A percentile compares a stretch with the other conserved stretches of the same genome.
Evolutionary conservation across 2,888 invertebrate genomes (phyloP).

Genomic region (Ceriagrion tenellum): DNA sequence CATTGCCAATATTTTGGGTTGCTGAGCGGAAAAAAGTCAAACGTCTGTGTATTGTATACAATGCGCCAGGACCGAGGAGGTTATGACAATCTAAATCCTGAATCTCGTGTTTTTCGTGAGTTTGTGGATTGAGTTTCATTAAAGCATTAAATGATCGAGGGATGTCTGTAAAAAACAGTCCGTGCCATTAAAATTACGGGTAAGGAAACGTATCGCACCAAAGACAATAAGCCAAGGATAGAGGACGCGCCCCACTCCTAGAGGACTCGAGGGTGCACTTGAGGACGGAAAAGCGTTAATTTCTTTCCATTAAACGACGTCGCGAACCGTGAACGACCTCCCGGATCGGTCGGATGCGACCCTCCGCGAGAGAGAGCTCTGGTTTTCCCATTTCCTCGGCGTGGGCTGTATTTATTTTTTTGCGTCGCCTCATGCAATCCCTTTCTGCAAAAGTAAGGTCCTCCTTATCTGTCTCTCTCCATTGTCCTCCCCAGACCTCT

Average conservation of each 20-base stretch:
- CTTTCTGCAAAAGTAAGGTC: not conserved
- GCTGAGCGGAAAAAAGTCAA: too few species aligned
- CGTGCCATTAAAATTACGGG: too few species aligned
- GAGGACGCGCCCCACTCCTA: not conserved
- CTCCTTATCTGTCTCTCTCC: not conserved
- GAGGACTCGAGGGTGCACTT: not conserved
- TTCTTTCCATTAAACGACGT: not conserved
- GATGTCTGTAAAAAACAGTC: too few species aligned
- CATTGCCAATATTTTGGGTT: too few species aligned
- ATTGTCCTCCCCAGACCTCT: slow-evolving; percentile 1
- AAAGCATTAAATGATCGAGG: too few species aligned
- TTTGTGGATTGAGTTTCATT: too few species aligned
- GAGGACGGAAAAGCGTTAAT: not conserved
- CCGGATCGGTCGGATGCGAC: not conserved
- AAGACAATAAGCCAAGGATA: too few species aligned
- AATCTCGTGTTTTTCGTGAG: too few species aligned
- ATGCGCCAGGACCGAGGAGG: too few species aligned
- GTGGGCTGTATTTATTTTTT: not conserved
- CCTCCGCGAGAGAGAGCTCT: not conserved
- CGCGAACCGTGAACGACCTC: not conserved
- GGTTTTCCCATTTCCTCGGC: not conserved
- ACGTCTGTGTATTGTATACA: too few species aligned
- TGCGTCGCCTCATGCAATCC: not conserved
- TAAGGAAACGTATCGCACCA: too few species aligned
- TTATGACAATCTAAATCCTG: too few species aligned